Evolutionary conservation across 1,140 invertebrate genomes (phyloP).

Genomic region (Polypedilum vanderplanki): DNA sequence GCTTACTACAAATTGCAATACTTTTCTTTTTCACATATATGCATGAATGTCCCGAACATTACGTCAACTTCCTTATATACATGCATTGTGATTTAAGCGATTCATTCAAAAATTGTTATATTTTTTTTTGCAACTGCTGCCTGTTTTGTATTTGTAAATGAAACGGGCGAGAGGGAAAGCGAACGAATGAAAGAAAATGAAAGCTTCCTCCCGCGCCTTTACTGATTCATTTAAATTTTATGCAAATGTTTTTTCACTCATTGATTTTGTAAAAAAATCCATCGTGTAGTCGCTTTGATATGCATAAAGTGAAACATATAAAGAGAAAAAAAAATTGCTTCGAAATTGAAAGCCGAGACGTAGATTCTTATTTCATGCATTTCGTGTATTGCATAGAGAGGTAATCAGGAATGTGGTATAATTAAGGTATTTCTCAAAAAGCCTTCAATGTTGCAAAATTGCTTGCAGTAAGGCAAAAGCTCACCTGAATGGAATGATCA

Average conservation of each 20-base stretch:
- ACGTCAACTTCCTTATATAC: too few relatives aligned
- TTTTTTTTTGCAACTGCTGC: too few relatives aligned
- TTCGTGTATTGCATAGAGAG: neutral
- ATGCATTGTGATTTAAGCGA: too few relatives aligned
- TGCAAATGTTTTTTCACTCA: constrained; percentile 18
- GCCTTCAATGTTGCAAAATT: neutral
- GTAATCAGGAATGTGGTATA: constrained; percentile 6
- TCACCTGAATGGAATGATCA: constrained; percentile 82
- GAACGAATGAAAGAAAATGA: constrained; percentile 13
- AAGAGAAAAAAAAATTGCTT: neutral
- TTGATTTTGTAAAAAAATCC: constrained; percentile 20
- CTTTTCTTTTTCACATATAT: too few relatives aligned
- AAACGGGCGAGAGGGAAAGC: neutral
- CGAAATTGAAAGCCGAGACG: neutral
- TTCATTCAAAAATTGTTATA: too few relatives aligned
- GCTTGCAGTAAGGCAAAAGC: constrained; percentile 23
- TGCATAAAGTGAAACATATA: neutral
- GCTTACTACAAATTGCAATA: too few relatives aligned
- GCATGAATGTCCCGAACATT: too few relatives aligned
- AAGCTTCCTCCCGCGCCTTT: neutral
- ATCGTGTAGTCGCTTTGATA: constrained; percentile 13
- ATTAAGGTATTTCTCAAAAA: neutral
- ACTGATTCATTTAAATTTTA: constrained; percentile 25
- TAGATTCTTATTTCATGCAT: neutral
- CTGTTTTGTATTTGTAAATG: too few relatives aligned